Evolutionary conservation across 1,140 invertebrate species (phyloP), one percentile per base, ranked within the genome.

Genomic region (Heliconius himera): DNA sequence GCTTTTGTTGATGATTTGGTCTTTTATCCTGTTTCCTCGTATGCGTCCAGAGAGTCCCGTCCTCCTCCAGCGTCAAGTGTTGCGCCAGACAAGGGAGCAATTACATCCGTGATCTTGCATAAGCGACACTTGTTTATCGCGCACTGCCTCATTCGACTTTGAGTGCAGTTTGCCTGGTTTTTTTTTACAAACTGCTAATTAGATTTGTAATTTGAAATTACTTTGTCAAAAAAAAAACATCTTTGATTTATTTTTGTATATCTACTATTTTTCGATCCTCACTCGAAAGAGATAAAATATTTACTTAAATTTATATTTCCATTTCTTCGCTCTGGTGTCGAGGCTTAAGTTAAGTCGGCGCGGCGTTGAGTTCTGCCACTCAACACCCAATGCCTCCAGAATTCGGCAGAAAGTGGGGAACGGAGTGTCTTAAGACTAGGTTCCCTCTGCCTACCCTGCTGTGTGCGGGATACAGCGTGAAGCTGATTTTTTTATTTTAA

Each of bases 61-160:
- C 89, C 87, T 89, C 46, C 76, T 92, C 88, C 82, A 66, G 83
- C 89, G 78, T 88, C 85, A 90, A 92, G 90, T 94, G 93, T 94
- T 90, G 90, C 90, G 88, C 89, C 90, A 93, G 91, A 94, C 90
- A 93, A 95, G 93, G 93, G 93, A 94, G 94, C 93, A 95, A 95
- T 95, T 95, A 95, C 93, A 94, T 93, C 93, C 94, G 94, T 95
- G 94, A 94, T 95, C 94, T 94, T 93, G 94, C 94, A 95, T 95
- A 95, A 95, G 92, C 91, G 90, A 89, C 89, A 91, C 92, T 94
- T 93, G 92, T 88, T 93, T 93, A 93, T 94, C 94, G 87, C 89
- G 84, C 89, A 87, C 89, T 88, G 90, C 91, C 90, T 90, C 90
- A 89, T 94, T 91, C 89, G 91, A 93, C 91, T 94, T 91, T 90